phyloP scores from a whole-genome alignment of 2,888 invertebrate species.

The Fabriciana adippe region DNA sequence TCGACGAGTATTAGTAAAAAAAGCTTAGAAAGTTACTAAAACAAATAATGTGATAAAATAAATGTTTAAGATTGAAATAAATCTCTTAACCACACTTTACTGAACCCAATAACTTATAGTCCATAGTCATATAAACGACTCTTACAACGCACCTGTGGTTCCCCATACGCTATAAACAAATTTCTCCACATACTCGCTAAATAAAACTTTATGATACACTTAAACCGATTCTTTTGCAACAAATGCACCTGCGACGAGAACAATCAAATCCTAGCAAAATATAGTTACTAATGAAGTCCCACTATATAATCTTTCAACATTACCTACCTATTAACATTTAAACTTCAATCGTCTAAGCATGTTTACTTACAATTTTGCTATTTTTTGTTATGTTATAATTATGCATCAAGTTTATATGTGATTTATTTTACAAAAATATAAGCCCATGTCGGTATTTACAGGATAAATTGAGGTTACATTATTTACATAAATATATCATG shows the following conservation, averaged over 20 bases:
- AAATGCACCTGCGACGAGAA: not conserved
- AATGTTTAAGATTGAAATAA: too few species aligned
- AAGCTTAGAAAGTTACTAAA: too few species aligned
- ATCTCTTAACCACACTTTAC: too few species aligned
- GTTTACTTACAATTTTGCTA: conserved; percentile 15
- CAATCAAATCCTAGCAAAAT: conserved; percentile 4
- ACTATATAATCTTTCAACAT: conserved; percentile 10
- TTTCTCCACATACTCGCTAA: too few species aligned
- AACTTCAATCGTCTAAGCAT: conserved; percentile 13
- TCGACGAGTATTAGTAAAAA: too few species aligned
- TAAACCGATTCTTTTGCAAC: not conserved
- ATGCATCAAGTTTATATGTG: conserved; percentile 7
- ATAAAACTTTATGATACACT: not conserved
- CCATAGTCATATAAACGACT: too few species aligned
- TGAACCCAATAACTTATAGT: too few species aligned
- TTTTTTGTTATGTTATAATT: conserved; percentile 13
- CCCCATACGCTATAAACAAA: too few species aligned
- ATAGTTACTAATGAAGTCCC: not conserved
- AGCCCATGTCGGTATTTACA: conserved; percentile 38
- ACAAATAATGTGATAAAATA: too few species aligned
- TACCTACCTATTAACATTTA: conserved; percentile 15
- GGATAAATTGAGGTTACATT: conserved; percentile 27
- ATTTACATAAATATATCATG: conserved; percentile 36
- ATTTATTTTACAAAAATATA: conserved; percentile 39
- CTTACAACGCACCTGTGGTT: too few species aligned